Evolutionary conservation across 2,113 vertebrate species (phyloP).

Genomic region (Herpetotheres cachinnans): DNA sequence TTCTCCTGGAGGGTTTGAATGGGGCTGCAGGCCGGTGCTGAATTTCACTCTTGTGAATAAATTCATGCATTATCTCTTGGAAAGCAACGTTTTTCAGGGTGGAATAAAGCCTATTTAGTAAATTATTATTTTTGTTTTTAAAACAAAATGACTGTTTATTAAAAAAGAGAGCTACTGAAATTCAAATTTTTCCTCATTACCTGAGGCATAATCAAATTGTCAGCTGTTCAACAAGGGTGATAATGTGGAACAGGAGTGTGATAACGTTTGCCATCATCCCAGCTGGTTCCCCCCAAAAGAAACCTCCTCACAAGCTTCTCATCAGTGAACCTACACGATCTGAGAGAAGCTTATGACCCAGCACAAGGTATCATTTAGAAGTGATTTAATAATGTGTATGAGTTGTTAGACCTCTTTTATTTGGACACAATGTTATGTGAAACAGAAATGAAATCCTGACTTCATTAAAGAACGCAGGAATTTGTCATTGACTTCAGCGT

Average conservation of each 20-base stretch:
- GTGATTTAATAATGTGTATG: not conserved
- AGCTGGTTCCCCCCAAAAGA: constrained; percentile 4
- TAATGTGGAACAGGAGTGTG: constrained; percentile 22
- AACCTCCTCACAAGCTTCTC: not conserved
- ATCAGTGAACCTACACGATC: not conserved
- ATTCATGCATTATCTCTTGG: not conserved
- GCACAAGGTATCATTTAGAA: not conserved
- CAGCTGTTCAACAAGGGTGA: constrained; percentile 36
- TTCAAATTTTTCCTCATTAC: constrained; percentile 35
- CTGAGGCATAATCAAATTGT: constrained; percentile 51
- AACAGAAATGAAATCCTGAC: not conserved
- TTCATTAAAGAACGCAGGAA: not conserved
- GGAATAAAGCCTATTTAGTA: constrained; percentile 44
- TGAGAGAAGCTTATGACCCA: not conserved
- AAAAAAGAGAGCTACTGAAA: constrained; percentile 38
- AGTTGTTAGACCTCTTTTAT: not conserved
- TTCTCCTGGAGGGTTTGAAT: constrained; percentile 58
- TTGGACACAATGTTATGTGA: not conserved
- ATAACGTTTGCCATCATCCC: constrained; percentile 8
- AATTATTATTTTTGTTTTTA: constrained; percentile 58
- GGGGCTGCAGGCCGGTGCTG: not conserved
- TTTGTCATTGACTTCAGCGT: not conserved
- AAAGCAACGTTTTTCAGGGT: not conserved
- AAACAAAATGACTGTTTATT: constrained; percentile 57
- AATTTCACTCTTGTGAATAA: constrained; percentile 56